These are phyloP conservation scores for Cromileptes altivelis DNA, from an alignment of 2,113 vertebrate genomes.

Conservation along the genomic window DNA sequence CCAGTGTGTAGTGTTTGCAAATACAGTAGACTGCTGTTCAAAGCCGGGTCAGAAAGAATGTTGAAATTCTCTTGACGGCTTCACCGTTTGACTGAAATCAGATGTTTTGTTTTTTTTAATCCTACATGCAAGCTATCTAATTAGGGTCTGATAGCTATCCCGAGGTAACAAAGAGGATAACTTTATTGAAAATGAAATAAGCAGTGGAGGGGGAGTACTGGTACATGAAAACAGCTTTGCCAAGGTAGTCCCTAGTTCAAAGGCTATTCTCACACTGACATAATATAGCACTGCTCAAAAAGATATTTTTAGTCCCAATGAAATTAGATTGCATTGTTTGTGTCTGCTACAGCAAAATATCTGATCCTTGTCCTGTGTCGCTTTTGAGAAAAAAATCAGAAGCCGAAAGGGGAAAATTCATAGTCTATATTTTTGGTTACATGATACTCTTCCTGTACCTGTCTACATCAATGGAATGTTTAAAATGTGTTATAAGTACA, in stretches of 20 bases:
- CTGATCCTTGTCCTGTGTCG: neutral
- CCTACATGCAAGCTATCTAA: conserved; percentile 1
- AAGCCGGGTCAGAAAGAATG: conserved; percentile 41
- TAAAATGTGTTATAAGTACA: no score
- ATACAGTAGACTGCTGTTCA: conserved; percentile 48
- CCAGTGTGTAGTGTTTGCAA: conserved; percentile 45
- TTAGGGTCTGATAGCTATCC: conserved; percentile 28
- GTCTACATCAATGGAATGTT: no score
- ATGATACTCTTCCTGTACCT: no score
- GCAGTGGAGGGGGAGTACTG: neutral
- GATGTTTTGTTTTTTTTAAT: conserved; percentile 5
- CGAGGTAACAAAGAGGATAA: conserved; percentile 9
- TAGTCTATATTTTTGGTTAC: no score
- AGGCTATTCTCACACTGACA: neutral
- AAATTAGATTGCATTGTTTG: neutral
- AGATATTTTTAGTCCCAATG: neutral
- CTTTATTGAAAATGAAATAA: neutral
- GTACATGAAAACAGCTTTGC: neutral
- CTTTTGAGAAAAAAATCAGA: neutral
- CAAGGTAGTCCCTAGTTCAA: neutral
- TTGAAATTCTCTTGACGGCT: neutral
- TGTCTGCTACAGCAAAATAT: neutral
- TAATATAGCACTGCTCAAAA: neutral
- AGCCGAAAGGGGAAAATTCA: neutral
- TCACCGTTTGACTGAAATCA: conserved; percentile 6